Evolutionary conservation across 2,113 vertebrate genomes (phyloP), one percentile per base, ranked within the genome.

Genomic region (Sinocyclocheilus rhinocerous): DNA sequence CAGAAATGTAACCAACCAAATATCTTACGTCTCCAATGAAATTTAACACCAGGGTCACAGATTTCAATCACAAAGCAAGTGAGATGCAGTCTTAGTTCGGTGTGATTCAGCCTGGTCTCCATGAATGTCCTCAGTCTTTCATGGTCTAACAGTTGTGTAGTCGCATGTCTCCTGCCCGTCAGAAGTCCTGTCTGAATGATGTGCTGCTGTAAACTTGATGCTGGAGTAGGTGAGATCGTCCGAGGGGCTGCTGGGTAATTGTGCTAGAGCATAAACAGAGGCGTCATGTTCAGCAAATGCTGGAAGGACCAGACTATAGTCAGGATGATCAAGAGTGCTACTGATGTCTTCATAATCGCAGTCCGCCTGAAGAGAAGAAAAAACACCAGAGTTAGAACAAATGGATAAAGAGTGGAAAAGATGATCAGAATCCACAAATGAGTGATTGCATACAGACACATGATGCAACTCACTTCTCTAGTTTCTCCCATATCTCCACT

Each of bases 261-360:
- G n/a, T 45, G 78, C 59, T 48, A 81, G 9, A 81, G 78, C 59
- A 65, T 81, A 45, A 65, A 65, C n/a, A 18, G 78, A 26, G n/a
- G 22, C 8, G 4, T 81, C 13, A 4, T 26, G 12, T 45, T 81
- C 22, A 45, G 3, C n/a, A 18, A 24, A 45, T 18, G 4, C 57
- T 45, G 22, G 57, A 65, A 24, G 6, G 4, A 45, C 33, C 22
- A 3, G 16, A 45, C 57, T 45, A 59, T 81, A 65, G 22, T 6
- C 36, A 18, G 78, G 78, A 45, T 45, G 36, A 65, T 65, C 36
- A 48, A 26, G 59, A 11, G 59, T 26, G 12, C 5, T 7, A 1
- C 11, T 0, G 59, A 81, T 81, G 13, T 81, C 15, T 48, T 65
- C 78, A 45, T 65, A 65, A 45, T 9, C 57, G 18, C 3, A 45